Percentiles rank a stretch among this genome's conserved stretches.
Conservation (phyloP, 1,140 invertebrate genomes). For the Drosophila trapezifrons region DNA sequence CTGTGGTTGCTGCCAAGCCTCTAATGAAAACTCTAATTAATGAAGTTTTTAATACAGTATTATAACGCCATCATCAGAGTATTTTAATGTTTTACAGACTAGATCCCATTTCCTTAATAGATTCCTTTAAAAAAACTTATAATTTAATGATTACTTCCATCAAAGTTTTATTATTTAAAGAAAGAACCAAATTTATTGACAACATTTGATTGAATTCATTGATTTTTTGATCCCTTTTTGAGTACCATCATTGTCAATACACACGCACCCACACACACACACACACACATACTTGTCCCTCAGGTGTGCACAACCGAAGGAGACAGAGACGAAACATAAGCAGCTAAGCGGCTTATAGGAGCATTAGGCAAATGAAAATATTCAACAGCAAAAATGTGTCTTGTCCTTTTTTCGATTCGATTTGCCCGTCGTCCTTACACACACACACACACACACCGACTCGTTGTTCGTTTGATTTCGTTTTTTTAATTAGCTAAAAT, state of each 20-base stretch:
- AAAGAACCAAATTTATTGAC: slow-evolving; percentile 6
- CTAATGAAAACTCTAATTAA: too few species aligned
- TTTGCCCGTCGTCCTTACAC: slow-evolving; percentile 23
- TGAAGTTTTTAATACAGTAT: too few species aligned
- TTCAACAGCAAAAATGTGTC: slow-evolving; percentile 51
- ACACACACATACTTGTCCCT: slow-evolving; percentile 4
- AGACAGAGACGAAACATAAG: slow-evolving; percentile 18
- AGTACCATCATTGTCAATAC: slow-evolving; percentile 33
- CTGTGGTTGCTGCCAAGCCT: too few species aligned
- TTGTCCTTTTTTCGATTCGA: slow-evolving; percentile 43
- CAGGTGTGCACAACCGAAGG: slow-evolving; percentile 13
- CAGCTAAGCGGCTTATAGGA: slow-evolving; percentile 70
- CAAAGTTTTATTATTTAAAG: not conserved
- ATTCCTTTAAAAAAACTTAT: not conserved
- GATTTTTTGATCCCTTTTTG: slow-evolving; percentile 15
- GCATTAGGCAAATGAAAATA: slow-evolving; percentile 78
- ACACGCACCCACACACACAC: slow-evolving; percentile 1
- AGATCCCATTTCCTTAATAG: too few species aligned
- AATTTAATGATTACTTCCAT: slow-evolving; percentile 2
- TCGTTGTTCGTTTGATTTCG: slow-evolving; percentile 11
- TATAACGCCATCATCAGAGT: too few species aligned
- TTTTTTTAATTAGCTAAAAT: slow-evolving; percentile 73
- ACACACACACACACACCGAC: not conserved
- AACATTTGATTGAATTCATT: slow-evolving; percentile 16
- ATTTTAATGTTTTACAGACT: too few species aligned